These are phyloP conservation scores for Papilio polyxenes DNA, from an alignment of 1,140 invertebrate genomes.

Conservation along the genomic window DNA sequence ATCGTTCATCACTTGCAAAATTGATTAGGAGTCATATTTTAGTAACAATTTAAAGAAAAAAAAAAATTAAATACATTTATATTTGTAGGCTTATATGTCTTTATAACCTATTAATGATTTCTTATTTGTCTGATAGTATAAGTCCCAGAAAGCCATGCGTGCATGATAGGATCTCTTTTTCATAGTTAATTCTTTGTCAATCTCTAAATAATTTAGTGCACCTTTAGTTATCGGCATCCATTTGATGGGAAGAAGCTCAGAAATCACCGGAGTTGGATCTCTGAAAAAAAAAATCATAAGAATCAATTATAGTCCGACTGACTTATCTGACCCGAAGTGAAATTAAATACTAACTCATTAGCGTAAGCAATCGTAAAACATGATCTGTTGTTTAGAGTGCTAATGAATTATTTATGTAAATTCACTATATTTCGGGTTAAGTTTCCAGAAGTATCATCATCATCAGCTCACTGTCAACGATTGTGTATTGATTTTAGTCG, in stretches of 20 bases:
- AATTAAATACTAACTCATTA: too few species aligned
- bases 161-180: conserved; percentile 46
- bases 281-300: conserved; percentile 41
- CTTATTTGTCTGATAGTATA: conserved; percentile 46
- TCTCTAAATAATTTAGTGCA: conserved; percentile 45
- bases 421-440: too few species aligned
- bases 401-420: too few species aligned
- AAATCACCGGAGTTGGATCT: conserved; percentile 52
- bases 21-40: too few species aligned
- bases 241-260: conserved; percentile 47
- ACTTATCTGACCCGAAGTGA: too few species aligned
- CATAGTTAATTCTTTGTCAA: conserved; percentile 43
- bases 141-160: conserved; percentile 61
- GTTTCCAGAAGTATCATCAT: too few species aligned
- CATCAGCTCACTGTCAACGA: too few species aligned
- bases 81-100: background rate
- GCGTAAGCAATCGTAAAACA: too few species aligned
- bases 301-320: background rate
- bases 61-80: background rate
- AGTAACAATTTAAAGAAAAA: background rate
- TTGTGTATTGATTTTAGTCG: too few species aligned
- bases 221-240: conserved; percentile 49
- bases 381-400: too few species aligned
- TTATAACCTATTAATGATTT: conserved; percentile 24
- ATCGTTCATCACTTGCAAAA: too few species aligned